These are phyloP conservation scores for Hydractinia symbiolongicarpus DNA, from an alignment of 30 jellyfish, hydroid and myxozoan genomes.

Conservation along the genomic window DNA sequence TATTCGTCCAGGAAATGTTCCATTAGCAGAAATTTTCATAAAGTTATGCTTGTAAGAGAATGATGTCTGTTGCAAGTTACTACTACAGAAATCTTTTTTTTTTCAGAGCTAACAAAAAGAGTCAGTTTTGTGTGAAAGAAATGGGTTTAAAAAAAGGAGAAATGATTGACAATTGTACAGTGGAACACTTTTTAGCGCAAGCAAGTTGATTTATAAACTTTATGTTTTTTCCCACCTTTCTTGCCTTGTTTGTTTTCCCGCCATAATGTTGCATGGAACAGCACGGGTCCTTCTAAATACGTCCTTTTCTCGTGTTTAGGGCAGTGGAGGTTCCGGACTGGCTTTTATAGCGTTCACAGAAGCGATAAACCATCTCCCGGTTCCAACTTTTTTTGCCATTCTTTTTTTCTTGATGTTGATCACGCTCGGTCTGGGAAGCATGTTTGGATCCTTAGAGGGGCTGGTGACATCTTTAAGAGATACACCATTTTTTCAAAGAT, in stretches of 20 bases:
- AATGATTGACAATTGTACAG: constrained; percentile 2
- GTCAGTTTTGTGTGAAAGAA: constrained; percentile 1
- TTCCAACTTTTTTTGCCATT: constrained; percentile 66
- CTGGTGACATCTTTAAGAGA: constrained; percentile 69
- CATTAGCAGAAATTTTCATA: too few relatives aligned
- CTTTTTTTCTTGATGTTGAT: constrained; percentile 85
- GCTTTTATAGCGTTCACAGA: constrained; percentile 92
- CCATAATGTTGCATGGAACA: too few relatives aligned
- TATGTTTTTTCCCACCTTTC: too few relatives aligned
- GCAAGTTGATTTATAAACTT: background rate
- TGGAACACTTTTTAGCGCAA: constrained; percentile 11
- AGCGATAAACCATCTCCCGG: constrained; percentile 80
- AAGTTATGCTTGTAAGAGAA: too few relatives aligned
- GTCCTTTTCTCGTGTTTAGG: constrained; percentile 30
- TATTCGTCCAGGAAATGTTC: too few relatives aligned
- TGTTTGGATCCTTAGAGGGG: constrained; percentile 72
- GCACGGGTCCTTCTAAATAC: too few relatives aligned
- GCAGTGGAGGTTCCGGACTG: constrained; percentile 84
- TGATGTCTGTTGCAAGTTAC: too few relatives aligned
- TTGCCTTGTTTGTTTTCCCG: too few relatives aligned
- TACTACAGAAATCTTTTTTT: background rate
- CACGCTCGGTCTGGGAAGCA: constrained; percentile 81
- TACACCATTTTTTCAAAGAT: constrained; percentile 49
- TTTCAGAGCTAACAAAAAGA: constrained; percentile 5
- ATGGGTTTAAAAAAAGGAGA: background rate